A percentile compares a stretch with the other conserved stretches of the same genome.
These are phyloP conservation scores for Phrynosoma blainvillii DNA, from an alignment of 2,113 vertebrate genomes.

Conservation along the genomic window DNA sequence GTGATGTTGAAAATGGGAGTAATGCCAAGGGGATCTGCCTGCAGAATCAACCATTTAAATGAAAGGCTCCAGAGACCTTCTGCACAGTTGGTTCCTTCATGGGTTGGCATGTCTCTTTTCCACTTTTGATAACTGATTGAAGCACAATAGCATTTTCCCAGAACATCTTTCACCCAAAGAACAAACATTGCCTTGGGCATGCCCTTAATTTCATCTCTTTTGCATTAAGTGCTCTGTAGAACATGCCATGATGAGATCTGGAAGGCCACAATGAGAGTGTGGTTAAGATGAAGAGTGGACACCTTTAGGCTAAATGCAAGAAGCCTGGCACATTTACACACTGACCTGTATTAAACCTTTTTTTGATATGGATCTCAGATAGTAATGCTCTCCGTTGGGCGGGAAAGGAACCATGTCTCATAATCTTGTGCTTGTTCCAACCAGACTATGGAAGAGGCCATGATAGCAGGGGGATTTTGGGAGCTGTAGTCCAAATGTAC, in stretches of 20 bases:
- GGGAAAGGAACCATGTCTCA: neutral
- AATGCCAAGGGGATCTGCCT: neutral
- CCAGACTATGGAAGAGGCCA: too few relatives aligned
- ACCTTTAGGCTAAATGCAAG: neutral
- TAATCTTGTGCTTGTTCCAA: neutral
- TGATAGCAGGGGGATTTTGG: too few relatives aligned
- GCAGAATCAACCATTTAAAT: neutral
- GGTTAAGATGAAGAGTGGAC: neutral
- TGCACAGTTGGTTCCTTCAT: neutral
- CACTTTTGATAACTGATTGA: neutral
- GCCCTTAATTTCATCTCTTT: neutral
- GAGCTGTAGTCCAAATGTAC: too few relatives aligned
- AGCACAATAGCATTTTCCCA: neutral
- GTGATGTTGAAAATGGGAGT: neutral
- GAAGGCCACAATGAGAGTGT: neutral
- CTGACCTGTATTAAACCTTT: neutral
- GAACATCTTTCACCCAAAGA: neutral
- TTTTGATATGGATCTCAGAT: neutral
- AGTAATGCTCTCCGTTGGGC: neutral
- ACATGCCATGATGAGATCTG: neutral
- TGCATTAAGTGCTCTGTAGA: neutral
- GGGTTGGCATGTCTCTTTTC: neutral
- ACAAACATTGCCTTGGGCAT: neutral
- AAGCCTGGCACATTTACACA: neutral
- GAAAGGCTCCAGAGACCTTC: neutral